Evolutionary conservation across 2,888 invertebrate genomes (phyloP).

Genomic region (Agriopis aurantiaria): DNA sequence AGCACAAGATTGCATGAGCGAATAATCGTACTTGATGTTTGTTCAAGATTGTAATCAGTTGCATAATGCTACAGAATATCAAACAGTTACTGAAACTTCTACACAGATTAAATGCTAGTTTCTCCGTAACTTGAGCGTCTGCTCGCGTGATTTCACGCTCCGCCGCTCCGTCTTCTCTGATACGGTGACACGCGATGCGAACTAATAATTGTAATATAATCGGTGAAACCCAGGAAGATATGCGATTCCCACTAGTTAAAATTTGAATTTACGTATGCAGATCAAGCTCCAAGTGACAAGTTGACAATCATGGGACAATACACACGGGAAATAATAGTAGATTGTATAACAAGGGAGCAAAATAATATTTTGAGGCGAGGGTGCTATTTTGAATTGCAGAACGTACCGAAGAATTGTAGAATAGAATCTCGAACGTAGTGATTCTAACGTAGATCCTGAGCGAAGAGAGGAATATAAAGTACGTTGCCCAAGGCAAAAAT

Average conservation of each 20-base stretch:
- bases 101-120: conserved; percentile 6
- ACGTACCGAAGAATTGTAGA: too few relatives aligned
- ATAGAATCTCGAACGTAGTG: too few relatives aligned
- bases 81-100: neutral
- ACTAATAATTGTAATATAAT: conserved; percentile 46
- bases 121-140: conserved; percentile 16
- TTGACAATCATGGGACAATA: too few relatives aligned
- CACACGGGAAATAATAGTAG: too few relatives aligned
- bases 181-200: conserved; percentile 42
- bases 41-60: conserved; percentile 27
- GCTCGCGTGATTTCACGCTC: conserved; percentile 44
- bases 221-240: conserved; percentile 45
- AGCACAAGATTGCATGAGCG: conserved; percentile 1
- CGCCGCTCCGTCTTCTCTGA: conserved; percentile 33
- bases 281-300: conserved; percentile 12
- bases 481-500: too few relatives aligned
- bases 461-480: too few relatives aligned
- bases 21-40: conserved; percentile 16
- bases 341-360: too few relatives aligned
- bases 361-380: too few relatives aligned
- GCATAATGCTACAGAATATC: conserved; percentile 36
- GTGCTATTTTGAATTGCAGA: too few relatives aligned
- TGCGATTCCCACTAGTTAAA: conserved; percentile 40
- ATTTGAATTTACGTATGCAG: conserved; percentile 38
- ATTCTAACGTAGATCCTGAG: too few relatives aligned